Conservation (phyloP, 2,797 vertebrate species). For the Falco cherrug region DNA sequence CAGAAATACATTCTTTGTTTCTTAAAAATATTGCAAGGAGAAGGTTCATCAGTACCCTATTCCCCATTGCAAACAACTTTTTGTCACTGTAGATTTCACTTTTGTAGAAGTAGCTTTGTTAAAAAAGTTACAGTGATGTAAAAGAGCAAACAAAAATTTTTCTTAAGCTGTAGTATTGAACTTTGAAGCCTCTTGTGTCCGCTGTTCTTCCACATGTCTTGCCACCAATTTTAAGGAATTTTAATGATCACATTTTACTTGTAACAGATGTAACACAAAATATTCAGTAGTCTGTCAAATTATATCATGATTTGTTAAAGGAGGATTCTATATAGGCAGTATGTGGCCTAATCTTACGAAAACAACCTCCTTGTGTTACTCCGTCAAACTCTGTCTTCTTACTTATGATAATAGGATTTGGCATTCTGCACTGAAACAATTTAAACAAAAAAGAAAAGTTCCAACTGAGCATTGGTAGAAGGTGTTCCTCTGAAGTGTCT, state of each 20-base stretch:
- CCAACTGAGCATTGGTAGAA: neutral
- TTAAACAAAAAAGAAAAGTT: neutral
- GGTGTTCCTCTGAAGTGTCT: neutral
- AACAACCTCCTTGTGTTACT: neutral
- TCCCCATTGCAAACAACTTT: neutral
- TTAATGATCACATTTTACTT: neutral
- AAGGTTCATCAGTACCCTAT: neutral
- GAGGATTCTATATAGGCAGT: neutral
- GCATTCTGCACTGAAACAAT: neutral
- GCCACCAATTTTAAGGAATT: neutral
- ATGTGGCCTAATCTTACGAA: neutral
- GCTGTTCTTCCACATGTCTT: neutral
- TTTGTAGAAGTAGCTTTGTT: neutral
- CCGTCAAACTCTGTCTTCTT: neutral
- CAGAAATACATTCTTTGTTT: neutral
- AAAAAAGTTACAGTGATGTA: neutral
- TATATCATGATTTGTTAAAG: neutral
- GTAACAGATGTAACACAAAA: neutral
- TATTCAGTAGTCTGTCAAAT: neutral
- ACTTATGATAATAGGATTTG: neutral
- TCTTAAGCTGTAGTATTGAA: slow-evolving; percentile 73
- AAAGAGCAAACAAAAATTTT: slow-evolving; percentile 9
- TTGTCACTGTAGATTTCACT: neutral
- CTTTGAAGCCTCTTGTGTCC: neutral
- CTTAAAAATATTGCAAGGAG: neutral